Conservation (phyloP, 2,888 invertebrate genomes). For the Phyllotreta striolata region DNA sequence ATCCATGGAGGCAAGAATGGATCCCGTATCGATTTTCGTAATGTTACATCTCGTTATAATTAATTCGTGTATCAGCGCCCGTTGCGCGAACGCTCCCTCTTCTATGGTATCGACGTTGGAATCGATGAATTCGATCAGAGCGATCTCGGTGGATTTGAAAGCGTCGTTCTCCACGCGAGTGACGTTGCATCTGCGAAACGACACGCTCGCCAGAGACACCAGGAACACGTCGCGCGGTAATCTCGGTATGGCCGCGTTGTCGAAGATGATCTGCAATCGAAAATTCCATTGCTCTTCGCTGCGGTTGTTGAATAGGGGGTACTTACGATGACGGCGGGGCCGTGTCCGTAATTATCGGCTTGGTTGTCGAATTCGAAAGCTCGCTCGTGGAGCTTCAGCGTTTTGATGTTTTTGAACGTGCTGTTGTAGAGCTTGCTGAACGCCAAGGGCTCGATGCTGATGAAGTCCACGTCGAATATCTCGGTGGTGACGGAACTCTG, state of each 20-base stretch:
- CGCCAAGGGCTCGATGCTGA: slow-evolving; percentile 69
- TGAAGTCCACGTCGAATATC: slow-evolving; percentile 67
- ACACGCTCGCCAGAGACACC: slow-evolving; percentile 69
- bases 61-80: slow-evolving; percentile 69
- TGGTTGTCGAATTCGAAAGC: slow-evolving; percentile 72
- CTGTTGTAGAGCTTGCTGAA: slow-evolving; percentile 73
- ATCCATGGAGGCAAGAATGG: slow-evolving; percentile 70
- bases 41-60: slow-evolving; percentile 69
- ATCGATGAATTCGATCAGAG: slow-evolving; percentile 69
- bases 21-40: slow-evolving; percentile 65
- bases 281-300: not conserved
- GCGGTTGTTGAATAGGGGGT: not conserved
- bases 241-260: slow-evolving; percentile 67
- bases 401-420: slow-evolving; percentile 66
- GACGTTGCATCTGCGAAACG: slow-evolving; percentile 66
- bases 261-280: slow-evolving; percentile 69
- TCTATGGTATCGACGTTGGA: slow-evolving; percentile 69
- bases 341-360: slow-evolving; percentile 69
- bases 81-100: slow-evolving; percentile 70
- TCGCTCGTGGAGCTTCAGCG: slow-evolving; percentile 66
- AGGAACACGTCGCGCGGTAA: slow-evolving; percentile 71
- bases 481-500: slow-evolving; percentile 70
- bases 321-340: slow-evolving; percentile 65
- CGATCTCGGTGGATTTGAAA: slow-evolving; percentile 72
- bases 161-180: slow-evolving; percentile 68